phyloP scores from a whole-genome alignment of 2,797 vertebrate genomes.

The Pseudochaenichthys georgianus region DNA sequence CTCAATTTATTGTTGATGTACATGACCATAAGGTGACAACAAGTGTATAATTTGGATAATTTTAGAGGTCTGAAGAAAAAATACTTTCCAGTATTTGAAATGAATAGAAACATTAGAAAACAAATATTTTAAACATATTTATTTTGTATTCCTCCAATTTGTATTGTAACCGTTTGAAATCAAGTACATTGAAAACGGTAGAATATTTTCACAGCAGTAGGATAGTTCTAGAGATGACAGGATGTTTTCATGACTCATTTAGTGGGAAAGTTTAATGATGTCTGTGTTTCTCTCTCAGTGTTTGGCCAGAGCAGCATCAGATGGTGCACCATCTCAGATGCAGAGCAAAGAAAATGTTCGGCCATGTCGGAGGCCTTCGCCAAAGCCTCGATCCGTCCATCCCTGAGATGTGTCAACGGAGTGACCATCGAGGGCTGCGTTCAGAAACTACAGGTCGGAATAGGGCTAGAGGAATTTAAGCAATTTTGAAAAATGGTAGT shows the following conservation, averaged over 20 bases:
- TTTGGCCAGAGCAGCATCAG: slow-evolving; percentile 78
- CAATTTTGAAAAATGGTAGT: background rate
- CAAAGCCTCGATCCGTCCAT: slow-evolving; percentile 82
- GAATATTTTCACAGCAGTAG: background rate
- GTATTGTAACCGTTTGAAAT: background rate
- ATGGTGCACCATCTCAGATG: slow-evolving; percentile 91
- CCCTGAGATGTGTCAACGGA: slow-evolving; percentile 82
- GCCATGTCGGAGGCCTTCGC: slow-evolving; percentile 88
- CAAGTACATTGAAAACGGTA: background rate
- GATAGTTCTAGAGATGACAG: background rate
- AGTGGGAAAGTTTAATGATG: background rate
- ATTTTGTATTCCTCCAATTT: background rate
- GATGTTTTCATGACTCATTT: background rate
- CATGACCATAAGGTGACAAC: no score
- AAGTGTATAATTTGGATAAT: no score
- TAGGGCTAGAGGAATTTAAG: background rate
- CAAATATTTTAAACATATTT: background rate
- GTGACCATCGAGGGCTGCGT: slow-evolving; percentile 80
- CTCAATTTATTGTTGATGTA: background rate
- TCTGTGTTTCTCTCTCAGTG: slow-evolving; percentile 69
- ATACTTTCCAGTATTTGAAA: background rate
- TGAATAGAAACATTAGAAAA: background rate
- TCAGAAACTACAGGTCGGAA: slow-evolving; percentile 87
- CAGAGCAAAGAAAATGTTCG: slow-evolving; percentile 88
- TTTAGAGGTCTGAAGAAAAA: background rate